These are phyloP conservation scores for Empis stercorea DNA, from an alignment of 2,888 invertebrate species.

Conservation along the genomic window DNA sequence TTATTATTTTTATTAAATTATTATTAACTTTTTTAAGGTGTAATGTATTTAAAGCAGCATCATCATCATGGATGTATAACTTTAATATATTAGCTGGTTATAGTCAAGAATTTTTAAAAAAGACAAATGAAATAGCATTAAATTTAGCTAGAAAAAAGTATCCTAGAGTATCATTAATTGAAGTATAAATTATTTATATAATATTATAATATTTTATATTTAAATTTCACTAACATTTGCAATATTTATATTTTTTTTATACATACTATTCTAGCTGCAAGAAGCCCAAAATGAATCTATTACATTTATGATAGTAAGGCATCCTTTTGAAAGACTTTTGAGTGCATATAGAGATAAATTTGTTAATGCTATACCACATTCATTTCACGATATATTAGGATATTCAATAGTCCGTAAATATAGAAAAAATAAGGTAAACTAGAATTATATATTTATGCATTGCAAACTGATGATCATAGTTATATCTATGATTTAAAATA, in stretches of 20 bases:
- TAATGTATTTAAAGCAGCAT: slow-evolving; percentile 71
- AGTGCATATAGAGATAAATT: slow-evolving; percentile 79
- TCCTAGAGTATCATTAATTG: slow-evolving; percentile 58
- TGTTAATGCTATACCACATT: slow-evolving; percentile 67
- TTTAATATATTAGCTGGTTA: slow-evolving; percentile 78
- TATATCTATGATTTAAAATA: too few species aligned
- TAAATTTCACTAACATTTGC: too few species aligned
- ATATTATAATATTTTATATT: neutral
- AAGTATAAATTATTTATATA: slow-evolving; percentile 32
- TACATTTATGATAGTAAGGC: slow-evolving; percentile 69
- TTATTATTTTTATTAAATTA: slow-evolving; percentile 1
- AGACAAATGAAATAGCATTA: slow-evolving; percentile 65
- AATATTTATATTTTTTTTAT: neutral
- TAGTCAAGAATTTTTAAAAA: slow-evolving; percentile 59
- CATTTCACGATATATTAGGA: slow-evolving; percentile 69
- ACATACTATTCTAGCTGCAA: slow-evolving; percentile 38
- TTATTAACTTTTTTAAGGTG: slow-evolving; percentile 47
- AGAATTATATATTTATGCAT: too few species aligned
- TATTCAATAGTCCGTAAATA: slow-evolving; percentile 64
- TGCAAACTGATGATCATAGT: too few species aligned
- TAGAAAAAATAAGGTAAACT: slow-evolving; percentile 37
- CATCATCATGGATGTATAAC: slow-evolving; percentile 89
- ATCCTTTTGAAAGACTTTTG: slow-evolving; percentile 66
- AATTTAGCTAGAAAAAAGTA: slow-evolving; percentile 67
- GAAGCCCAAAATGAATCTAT: slow-evolving; percentile 63